Evolutionary conservation across 2,888 invertebrate species (phyloP), one percentile per base, ranked within the genome.

Genomic region (Eupithecia vulgata): DNA sequence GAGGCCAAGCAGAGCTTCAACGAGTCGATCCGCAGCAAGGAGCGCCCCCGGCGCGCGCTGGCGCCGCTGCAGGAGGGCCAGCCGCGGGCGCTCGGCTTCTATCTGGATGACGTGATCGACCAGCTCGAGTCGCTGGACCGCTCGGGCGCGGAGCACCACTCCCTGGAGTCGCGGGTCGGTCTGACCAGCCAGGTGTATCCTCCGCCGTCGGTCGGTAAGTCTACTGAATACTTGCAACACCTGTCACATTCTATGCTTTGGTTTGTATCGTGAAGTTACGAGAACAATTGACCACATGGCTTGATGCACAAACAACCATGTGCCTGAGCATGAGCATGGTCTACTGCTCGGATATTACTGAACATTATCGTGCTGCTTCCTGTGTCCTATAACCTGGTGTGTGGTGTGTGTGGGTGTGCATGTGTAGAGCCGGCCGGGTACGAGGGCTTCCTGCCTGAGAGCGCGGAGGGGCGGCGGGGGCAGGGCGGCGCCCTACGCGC

Each of bases 1-100:
- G 90, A 90, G 67, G 90, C 88, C 1, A 93, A 93, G 76, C 94
- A 94, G 75, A 86, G 84, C 17, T 77, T 92, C 37, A 93, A 94
- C 68, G 93, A 94, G 76, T 90, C 89, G 0, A 88, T 93, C 34
- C 84, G 87, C 40, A 84, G 80, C 48, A 87, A 87, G 68, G 91
- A 92, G 6, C 82, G 87, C 0, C 89, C 89, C 40, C 80, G 84
- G 35, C 84, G 83, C 57, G 80, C 84, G 5, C 71, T 90, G 62
- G 84, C 83, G 2, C 84, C 88, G 0, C 71, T 90, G 21, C 86
- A 87, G 2, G 91, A 90, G 76, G 83, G 84, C 48, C 85, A 86
- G 37, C 85, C 17, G 7, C 6, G 80, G 67, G 78, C 80, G 62
- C 80, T 85, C 30, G 83, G 80, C 0, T 86, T 88, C 71, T 81